These are phyloP conservation scores for Channa striata DNA, from an alignment of 2,797 vertebrate species.

Conservation along the genomic window DNA sequence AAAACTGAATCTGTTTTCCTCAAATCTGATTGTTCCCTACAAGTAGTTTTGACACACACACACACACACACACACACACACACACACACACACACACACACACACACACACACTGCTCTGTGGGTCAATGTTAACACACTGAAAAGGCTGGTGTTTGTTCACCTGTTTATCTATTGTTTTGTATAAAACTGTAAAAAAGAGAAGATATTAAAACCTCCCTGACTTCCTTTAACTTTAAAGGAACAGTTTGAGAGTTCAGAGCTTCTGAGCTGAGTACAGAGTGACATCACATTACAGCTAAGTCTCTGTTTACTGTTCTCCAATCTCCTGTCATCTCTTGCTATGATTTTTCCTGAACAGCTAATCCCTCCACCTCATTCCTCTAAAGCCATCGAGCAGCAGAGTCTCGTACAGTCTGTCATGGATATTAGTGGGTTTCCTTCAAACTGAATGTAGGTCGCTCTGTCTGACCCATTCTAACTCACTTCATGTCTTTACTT, in stretches of 20 bases:
- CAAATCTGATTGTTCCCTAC: constrained; percentile 61
- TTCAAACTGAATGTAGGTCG: neutral
- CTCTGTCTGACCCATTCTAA: neutral
- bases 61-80: neutral
- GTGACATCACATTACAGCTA: constrained; percentile 24
- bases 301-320: constrained; percentile 39
- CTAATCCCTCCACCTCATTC: constrained; percentile 31
- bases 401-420: neutral
- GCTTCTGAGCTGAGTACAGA: neutral
- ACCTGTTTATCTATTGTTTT: constrained; percentile 9
- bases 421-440: neutral
- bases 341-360: constrained; percentile 42
- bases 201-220: neutral
- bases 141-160: neutral
- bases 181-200: constrained; percentile 5
- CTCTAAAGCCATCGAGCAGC: constrained; percentile 1
- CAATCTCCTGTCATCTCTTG: constrained; percentile 49
- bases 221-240: neutral
- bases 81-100: neutral
- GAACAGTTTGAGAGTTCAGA: too few relatives aligned
- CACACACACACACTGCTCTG: neutral
- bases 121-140: neutral
- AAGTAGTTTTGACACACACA: too few relatives aligned
- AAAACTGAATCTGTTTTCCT: constrained; percentile 37
- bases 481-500: neutral